Evolutionary conservation across 1,140 invertebrate species (phyloP).

Genomic region (Drosophila tropicalis): DNA sequence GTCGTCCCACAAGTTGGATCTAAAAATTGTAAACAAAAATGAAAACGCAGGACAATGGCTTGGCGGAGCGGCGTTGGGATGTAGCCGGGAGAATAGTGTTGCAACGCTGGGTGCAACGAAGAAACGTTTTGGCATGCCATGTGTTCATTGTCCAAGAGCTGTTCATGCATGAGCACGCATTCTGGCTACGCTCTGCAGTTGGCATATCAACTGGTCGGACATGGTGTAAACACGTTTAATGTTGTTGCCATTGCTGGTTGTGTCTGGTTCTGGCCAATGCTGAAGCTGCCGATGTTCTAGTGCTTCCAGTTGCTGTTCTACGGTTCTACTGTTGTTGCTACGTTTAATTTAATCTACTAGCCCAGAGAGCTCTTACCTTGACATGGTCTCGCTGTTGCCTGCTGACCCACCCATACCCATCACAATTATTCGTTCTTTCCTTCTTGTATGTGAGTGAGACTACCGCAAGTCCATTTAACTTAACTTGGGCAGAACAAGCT

Average conservation of each 20-base stretch:
- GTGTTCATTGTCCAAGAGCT: constrained; percentile 73
- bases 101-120: constrained; percentile 36
- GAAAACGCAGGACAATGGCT: constrained; percentile 63
- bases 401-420: constrained; percentile 4
- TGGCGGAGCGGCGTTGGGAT: constrained; percentile 3
- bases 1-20: constrained; percentile 33
- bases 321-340: constrained; percentile 41
- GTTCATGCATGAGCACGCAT: constrained; percentile 63
- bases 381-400: constrained; percentile 49
- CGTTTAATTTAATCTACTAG: constrained; percentile 81
- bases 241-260: constrained; percentile 58
- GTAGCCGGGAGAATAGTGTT: constrained; percentile 13
- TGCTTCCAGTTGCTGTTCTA: constrained; percentile 59
- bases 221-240: constrained; percentile 81
- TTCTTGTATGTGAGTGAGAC: constrained; percentile 70
- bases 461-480: constrained; percentile 80
- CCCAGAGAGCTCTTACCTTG: constrained; percentile 68
- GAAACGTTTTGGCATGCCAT: constrained; percentile 61
- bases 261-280: constrained; percentile 36
- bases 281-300: constrained; percentile 45
- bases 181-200: constrained; percentile 47
- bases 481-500: constrained; percentile 61
- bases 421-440: neutral
- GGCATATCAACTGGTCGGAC: constrained; percentile 80
- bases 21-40: constrained; percentile 66